These are phyloP conservation scores for Porites evermanni DNA, from an alignment of 92 coral and sea anemone genomes.

Conservation along the genomic window DNA sequence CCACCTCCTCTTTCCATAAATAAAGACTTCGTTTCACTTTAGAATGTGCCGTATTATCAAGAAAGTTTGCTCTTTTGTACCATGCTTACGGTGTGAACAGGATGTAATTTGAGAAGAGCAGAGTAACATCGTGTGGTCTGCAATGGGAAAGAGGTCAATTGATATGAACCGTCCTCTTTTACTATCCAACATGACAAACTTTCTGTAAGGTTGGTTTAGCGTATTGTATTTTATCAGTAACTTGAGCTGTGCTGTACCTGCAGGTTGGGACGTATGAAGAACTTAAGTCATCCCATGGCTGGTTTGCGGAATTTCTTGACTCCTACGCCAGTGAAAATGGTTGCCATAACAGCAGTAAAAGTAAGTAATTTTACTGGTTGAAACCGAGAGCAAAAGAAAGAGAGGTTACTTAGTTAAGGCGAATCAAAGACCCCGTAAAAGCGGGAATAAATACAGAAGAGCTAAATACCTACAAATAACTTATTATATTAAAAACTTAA, in stretches of 20 bases:
- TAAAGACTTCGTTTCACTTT: neutral
- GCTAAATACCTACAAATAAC: too few species aligned
- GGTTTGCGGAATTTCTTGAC: constrained; percentile 88
- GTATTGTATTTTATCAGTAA: neutral
- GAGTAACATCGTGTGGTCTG: too few species aligned
- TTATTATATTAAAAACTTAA: too few species aligned
- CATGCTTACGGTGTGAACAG: too few species aligned
- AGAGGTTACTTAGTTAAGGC: too few species aligned
- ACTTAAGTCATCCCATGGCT: constrained; percentile 73
- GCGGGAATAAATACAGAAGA: too few species aligned
- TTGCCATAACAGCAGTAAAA: neutral
- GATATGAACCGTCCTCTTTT: neutral
- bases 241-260: neutral
- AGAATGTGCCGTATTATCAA: too few species aligned
- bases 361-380: neutral
- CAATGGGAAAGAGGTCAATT: too few species aligned
- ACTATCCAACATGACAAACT: neutral
- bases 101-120: too few species aligned
- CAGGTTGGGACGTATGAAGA: constrained; percentile 90
- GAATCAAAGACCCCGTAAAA: too few species aligned
- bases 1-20: neutral
- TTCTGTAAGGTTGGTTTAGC: neutral
- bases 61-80: too few species aligned
- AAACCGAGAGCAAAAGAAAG: neutral
- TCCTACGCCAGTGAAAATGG: constrained; percentile 70